Conservation (phyloP, 2,888 invertebrate species). For the Temnothorax unifasciatus region DNA sequence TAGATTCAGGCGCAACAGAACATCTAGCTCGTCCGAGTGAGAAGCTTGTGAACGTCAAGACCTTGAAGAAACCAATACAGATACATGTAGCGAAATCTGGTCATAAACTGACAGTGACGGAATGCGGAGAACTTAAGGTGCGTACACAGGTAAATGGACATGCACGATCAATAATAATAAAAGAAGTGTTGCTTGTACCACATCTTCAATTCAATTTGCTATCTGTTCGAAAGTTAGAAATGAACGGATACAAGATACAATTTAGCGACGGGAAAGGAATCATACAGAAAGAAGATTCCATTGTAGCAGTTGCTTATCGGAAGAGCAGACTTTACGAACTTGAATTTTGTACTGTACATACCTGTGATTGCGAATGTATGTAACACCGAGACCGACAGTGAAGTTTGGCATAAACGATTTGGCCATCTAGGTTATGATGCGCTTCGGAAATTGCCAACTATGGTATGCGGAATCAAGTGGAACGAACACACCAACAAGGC, state of each 20-base stretch:
- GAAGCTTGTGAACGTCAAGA: neutral
- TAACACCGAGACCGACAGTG: neutral
- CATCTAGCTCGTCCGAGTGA: neutral
- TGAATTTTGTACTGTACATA: neutral
- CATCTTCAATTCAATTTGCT: neutral
- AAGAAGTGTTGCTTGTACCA: neutral
- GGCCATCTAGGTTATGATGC: neutral
- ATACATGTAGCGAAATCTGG: slow-evolving; percentile 9
- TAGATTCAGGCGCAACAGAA: neutral
- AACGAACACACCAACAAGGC: neutral
- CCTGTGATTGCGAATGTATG: neutral
- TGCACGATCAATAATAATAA: neutral
- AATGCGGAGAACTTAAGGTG: neutral
- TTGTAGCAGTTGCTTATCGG: neutral
- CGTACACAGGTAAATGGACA: neutral
- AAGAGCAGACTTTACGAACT: neutral
- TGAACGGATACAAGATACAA: neutral
- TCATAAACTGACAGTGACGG: neutral
- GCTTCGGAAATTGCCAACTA: neutral
- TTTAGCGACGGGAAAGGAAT: neutral
- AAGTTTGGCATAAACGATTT: neutral
- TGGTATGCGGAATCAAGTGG: neutral
- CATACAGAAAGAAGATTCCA: neutral
- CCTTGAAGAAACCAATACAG: neutral
- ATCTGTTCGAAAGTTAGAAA: slow-evolving; percentile 8